These are phyloP conservation scores for Xylota segnis DNA, from an alignment of 2,888 invertebrate genomes.

Conservation along the genomic window DNA sequence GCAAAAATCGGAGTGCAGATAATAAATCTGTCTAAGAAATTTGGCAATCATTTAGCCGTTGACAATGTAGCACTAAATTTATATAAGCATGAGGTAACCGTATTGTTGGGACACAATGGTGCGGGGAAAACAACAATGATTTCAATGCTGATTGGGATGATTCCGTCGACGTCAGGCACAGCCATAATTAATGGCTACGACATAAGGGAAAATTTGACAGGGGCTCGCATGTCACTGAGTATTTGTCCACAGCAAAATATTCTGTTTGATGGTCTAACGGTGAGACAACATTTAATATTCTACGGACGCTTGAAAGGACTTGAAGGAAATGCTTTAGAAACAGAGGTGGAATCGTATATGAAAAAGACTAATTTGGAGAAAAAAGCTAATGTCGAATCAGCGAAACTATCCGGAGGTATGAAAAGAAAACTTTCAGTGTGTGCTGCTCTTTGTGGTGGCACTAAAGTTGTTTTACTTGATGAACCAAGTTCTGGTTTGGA, in stretches of 20 bases:
- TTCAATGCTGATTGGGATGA: slow-evolving; percentile 94
- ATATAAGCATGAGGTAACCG: slow-evolving; percentile 95
- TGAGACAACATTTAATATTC: slow-evolving; percentile 92
- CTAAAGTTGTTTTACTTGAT: slow-evolving; percentile 90
- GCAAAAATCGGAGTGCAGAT: slow-evolving; percentile 86
- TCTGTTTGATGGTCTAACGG: slow-evolving; percentile 92
- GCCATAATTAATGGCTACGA: slow-evolving; percentile 90
- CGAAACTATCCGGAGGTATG: slow-evolving; percentile 91
- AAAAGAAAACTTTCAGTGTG: slow-evolving; percentile 91
- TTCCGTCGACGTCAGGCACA: slow-evolving; percentile 88
- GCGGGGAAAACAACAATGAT: slow-evolving; percentile 98
- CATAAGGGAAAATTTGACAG: slow-evolving; percentile 87
- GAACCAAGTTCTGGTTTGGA: slow-evolving; percentile 95
- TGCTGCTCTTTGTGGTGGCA: slow-evolving; percentile 90
- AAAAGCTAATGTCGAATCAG: slow-evolving; percentile 87
- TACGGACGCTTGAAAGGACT: slow-evolving; percentile 91
- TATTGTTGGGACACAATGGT: slow-evolving; percentile 91
- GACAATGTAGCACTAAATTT: slow-evolving; percentile 91
- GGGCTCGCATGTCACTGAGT: slow-evolving; percentile 90
- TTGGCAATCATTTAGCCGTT: slow-evolving; percentile 87
- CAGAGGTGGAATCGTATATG: slow-evolving; percentile 88
- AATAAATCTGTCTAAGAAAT: slow-evolving; percentile 88
- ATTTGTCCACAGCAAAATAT: slow-evolving; percentile 95
- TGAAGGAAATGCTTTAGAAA: slow-evolving; percentile 85
- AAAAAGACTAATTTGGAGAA: slow-evolving; percentile 88